Evolutionary conservation across 1,140 invertebrate genomes (phyloP).

Genomic region (Papilio dardanus): DNA sequence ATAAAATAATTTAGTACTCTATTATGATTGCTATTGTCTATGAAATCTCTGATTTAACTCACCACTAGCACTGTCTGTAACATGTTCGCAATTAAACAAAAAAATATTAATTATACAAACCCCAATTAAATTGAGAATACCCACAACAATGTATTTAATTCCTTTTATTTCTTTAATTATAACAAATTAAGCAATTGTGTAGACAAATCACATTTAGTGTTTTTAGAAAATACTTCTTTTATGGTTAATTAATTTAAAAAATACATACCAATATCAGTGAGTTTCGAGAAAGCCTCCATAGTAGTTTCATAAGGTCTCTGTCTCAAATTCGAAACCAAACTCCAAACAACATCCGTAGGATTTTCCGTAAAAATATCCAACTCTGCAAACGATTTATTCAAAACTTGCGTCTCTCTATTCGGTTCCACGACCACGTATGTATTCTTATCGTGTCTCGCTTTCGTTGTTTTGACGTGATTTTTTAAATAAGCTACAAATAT

Average conservation of each 20-base stretch:
- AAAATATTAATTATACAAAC: neutral
- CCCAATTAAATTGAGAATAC: neutral
- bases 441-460: slow-evolving; percentile 87
- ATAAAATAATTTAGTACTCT: neutral
- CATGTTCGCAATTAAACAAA: slow-evolving; percentile 50
- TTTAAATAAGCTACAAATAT: slow-evolving; percentile 88
- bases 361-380: slow-evolving; percentile 90
- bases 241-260: neutral
- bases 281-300: slow-evolving; percentile 91
- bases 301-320: slow-evolving; percentile 91
- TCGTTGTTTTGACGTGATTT: slow-evolving; percentile 84
- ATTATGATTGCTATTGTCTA: neutral
- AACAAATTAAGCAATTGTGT: too few relatives aligned
- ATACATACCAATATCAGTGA: slow-evolving; percentile 86
- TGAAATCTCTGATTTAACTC: neutral
- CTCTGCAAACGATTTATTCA: slow-evolving; percentile 93
- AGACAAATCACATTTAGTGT: too few relatives aligned
- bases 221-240: neutral
- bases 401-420: slow-evolving; percentile 85
- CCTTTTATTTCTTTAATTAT: too few relatives aligned
- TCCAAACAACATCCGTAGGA: slow-evolving; percentile 86
- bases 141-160: neutral
- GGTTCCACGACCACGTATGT: slow-evolving; percentile 86
- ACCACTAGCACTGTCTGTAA: slow-evolving; percentile 17
- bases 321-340: slow-evolving; percentile 87